These are phyloP conservation scores for Cirrhinus mrigala DNA, from an alignment of 2,797 vertebrate species.

Conservation along the genomic window DNA sequence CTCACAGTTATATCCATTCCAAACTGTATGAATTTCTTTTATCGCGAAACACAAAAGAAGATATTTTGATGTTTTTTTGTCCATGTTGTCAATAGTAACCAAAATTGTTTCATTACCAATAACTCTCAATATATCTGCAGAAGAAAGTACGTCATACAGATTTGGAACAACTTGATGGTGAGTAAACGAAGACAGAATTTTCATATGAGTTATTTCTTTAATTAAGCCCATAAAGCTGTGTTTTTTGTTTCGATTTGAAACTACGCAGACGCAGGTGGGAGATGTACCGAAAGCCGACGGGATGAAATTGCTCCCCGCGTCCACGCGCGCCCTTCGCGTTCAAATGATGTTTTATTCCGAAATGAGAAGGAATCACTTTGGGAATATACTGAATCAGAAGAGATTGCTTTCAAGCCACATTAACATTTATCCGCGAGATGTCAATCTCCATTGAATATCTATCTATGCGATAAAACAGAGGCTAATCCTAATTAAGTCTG, in stretches of 20 bases:
- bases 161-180: too few relatives aligned
- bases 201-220: not conserved
- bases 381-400: conserved; percentile 57
- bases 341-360: conserved; percentile 51
- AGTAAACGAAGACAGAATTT: not conserved
- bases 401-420: conserved; percentile 58
- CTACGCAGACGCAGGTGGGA: conserved; percentile 16
- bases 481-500: conserved; percentile 67
- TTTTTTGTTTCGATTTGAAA: conserved; percentile 27
- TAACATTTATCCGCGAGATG: conserved; percentile 61
- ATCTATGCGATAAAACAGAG: conserved; percentile 60
- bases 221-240: not conserved
- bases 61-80: not conserved
- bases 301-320: conserved; percentile 36
- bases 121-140: not conserved
- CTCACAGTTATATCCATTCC: not conserved
- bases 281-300: conserved; percentile 31
- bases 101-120: not conserved
- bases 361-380: conserved; percentile 55
- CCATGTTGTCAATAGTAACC: not conserved
- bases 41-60: not conserved
- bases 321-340: conserved; percentile 41
- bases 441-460: conserved; percentile 63
- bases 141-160: too few relatives aligned
- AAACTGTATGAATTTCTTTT: not conserved